These are phyloP conservation scores for Neosalanx taihuensis DNA, from an alignment of 2,797 vertebrate species.

Conservation along the genomic window DNA sequence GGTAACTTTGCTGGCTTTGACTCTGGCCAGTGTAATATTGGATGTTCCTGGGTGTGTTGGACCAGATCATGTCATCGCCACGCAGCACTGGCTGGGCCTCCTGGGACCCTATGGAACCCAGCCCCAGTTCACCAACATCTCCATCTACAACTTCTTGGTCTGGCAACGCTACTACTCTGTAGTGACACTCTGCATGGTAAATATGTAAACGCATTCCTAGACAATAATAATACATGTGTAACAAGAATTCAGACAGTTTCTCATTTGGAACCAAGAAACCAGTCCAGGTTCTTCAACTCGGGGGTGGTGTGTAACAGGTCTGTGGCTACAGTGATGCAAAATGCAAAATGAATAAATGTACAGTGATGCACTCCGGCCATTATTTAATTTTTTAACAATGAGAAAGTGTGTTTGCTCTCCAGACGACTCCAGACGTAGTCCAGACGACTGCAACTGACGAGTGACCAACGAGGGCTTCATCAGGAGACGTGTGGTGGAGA, in stretches of 20 bases:
- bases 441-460: slow-evolving; percentile 92
- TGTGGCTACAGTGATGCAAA: background rate
- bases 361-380: no score
- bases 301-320: slow-evolving; percentile 92
- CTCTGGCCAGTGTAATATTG: slow-evolving; percentile 92
- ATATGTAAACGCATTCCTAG: background rate
- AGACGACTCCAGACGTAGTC: no score
- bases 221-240: no score
- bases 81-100: slow-evolving; percentile 91
- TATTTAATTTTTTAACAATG: no score
- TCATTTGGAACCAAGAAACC: slow-evolving; percentile 54
- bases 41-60: slow-evolving; percentile 88
- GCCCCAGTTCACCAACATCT: slow-evolving; percentile 85
- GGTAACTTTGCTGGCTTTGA: slow-evolving; percentile 89
- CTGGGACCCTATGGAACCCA: slow-evolving; percentile 84
- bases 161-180: slow-evolving; percentile 99
- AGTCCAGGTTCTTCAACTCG: slow-evolving; percentile 91
- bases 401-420: no score
- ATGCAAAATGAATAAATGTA: no score
- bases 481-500: slow-evolving; percentile 62
- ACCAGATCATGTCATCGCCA: slow-evolving; percentile 90
- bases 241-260: no score
- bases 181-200: slow-evolving; percentile 92
- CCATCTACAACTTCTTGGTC: slow-evolving; percentile 93
- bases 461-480: slow-evolving; percentile 86